These are phyloP conservation scores for Drosophila varians DNA, from an alignment of 1,140 invertebrate genomes.

Conservation along the genomic window DNA sequence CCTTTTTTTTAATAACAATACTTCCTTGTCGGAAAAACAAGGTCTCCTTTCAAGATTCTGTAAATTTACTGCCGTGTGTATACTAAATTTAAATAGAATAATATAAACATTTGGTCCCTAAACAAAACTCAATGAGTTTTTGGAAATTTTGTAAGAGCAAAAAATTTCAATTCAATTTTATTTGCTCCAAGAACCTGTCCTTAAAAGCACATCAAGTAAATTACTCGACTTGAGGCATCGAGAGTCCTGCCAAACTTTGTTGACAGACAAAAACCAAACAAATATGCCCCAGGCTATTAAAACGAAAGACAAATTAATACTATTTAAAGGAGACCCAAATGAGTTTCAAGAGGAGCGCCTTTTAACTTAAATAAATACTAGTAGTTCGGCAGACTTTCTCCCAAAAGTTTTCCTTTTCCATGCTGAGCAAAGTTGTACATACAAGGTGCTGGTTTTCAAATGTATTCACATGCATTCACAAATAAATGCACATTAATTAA, in stretches of 20 bases:
- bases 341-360: too few species aligned
- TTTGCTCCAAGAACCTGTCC: neutral
- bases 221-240: neutral
- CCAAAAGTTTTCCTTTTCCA: neutral
- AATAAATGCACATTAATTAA: conserved; percentile 46
- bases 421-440: neutral
- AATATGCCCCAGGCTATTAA: neutral
- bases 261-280: neutral
- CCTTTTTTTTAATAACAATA: conserved; percentile 23
- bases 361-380: conserved; percentile 15
- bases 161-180: neutral
- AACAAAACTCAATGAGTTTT: neutral
- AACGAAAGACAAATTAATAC: conserved; percentile 12
- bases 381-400: neutral
- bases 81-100: neutral
- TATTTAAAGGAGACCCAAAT: too few species aligned
- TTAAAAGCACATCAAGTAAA: neutral
- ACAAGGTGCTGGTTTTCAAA: conserved; percentile 17
- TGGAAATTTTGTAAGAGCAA: neutral
- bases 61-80: neutral
- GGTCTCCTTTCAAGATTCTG: neutral
- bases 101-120: neutral
- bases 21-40: neutral
- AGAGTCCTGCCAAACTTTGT: neutral
- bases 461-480: conserved; percentile 25